Evolutionary conservation across 2,797 vertebrate species (phyloP).

Genomic region (Alfaro cultratus): DNA sequence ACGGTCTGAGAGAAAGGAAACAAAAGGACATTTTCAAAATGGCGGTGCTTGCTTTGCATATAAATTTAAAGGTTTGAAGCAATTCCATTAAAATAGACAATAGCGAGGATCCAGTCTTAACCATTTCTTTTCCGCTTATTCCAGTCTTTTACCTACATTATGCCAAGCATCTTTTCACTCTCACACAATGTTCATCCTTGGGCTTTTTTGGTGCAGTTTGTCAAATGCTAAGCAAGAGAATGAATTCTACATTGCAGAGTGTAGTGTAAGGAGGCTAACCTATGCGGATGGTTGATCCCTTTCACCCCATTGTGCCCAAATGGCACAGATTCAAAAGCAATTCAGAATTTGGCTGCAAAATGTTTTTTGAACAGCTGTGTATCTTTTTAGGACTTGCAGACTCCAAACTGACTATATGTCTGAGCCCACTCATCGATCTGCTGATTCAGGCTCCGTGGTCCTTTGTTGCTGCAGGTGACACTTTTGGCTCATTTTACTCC

Average conservation of each 20-base stretch:
- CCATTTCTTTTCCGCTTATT: background rate
- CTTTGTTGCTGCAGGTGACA: background rate
- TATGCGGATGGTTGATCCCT: background rate
- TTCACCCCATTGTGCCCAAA: background rate
- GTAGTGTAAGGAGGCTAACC: conserved; percentile 6
- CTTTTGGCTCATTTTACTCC: background rate
- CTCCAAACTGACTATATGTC: background rate
- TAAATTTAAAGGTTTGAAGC: background rate
- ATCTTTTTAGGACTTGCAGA: background rate
- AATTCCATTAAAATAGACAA: background rate
- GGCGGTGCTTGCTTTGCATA: background rate
- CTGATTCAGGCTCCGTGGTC: background rate
- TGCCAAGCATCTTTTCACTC: background rate
- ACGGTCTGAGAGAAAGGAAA: background rate
- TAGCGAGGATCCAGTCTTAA: background rate
- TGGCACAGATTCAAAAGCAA: conserved; percentile 2
- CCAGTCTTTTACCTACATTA: background rate
- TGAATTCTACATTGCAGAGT: background rate
- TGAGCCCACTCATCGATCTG: background rate
- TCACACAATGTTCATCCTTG: background rate
- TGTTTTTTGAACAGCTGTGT: background rate
- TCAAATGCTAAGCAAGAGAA: conserved; percentile 5
- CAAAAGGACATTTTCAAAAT: conserved; percentile 8
- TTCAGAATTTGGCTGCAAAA: background rate
- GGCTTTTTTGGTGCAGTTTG: background rate